Percentiles rank a stretch among this genome's conserved stretches.
Evolutionary conservation across 2,888 invertebrate species (phyloP).

Genomic region (Sthenelais limicola): DNA sequence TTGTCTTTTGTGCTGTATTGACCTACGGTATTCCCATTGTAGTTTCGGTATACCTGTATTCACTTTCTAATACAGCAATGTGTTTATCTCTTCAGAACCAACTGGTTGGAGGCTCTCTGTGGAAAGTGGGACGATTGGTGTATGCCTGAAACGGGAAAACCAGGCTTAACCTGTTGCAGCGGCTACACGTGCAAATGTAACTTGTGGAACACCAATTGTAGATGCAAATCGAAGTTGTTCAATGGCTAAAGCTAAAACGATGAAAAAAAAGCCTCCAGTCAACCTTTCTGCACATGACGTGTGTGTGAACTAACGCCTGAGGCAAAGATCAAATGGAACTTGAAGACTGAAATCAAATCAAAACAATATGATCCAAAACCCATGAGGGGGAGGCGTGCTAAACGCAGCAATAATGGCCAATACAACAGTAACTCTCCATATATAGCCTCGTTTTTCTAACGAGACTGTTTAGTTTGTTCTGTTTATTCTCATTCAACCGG

Average conservation of each 20-base stretch:
- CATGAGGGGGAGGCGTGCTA: not conserved
- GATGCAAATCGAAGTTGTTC: constrained; percentile 51
- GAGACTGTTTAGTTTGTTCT: too few species aligned
- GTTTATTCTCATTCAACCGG: too few species aligned
- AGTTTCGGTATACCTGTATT: too few species aligned
- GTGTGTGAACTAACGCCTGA: too few species aligned
- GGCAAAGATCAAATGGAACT: not conserved
- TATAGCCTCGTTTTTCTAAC: not conserved
- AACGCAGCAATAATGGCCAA: not conserved
- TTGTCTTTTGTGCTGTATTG: too few species aligned
- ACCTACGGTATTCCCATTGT: too few species aligned
- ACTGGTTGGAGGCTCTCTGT: constrained; percentile 49
- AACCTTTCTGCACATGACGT: not conserved
- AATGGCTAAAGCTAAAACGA: constrained; percentile 35
- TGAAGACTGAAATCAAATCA: constrained; percentile 7
- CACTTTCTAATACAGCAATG: too few species aligned
- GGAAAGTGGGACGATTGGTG: constrained; percentile 53
- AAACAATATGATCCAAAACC: not conserved
- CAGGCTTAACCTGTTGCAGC: constrained; percentile 51
- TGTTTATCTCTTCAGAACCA: constrained; percentile 39
- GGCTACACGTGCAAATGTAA: constrained; percentile 52
- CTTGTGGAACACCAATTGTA: constrained; percentile 54
- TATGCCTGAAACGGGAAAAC: constrained; percentile 42
- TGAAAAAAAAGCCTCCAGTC: not conserved
- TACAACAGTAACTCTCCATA: not conserved